Percentiles rank a stretch among this genome's conserved stretches.
These are phyloP conservation scores for Cepphus grylle DNA, from an alignment of 2,113 vertebrate genomes.

Conservation along the genomic window DNA sequence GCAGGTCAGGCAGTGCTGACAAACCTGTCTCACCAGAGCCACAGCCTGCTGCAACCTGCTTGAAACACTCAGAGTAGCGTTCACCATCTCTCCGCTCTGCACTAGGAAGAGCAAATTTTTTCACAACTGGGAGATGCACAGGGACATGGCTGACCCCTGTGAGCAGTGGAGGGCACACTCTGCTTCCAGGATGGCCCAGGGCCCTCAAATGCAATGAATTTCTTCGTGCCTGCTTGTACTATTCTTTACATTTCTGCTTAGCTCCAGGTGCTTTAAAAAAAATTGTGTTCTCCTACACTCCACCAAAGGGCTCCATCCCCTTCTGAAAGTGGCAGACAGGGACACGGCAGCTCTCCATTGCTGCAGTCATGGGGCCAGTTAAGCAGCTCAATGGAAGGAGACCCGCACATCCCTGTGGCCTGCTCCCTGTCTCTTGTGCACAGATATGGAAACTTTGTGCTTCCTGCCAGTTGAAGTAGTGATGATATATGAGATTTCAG, in stretches of 20 bases:
- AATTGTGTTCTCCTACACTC: neutral
- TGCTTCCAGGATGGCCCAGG: neutral
- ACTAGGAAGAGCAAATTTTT: neutral
- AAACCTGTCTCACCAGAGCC: constrained; percentile 14
- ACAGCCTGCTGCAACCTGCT: constrained; percentile 31
- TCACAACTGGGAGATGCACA: neutral
- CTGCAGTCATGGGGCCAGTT: accelerated
- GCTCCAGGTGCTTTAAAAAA: neutral
- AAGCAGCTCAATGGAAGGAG: neutral
- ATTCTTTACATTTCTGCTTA: neutral
- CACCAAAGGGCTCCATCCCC: neutral
- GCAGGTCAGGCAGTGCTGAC: neutral
- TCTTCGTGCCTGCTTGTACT: neutral
- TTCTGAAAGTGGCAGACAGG: neutral
- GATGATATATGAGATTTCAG: neutral
- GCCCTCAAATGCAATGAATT: neutral
- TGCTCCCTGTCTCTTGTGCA: neutral
- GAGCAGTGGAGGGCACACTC: neutral
- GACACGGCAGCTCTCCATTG: neutral
- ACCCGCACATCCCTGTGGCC: neutral
- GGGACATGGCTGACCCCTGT: neutral
- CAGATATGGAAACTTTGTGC: neutral
- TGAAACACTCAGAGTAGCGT: neutral
- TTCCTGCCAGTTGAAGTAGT: neutral
- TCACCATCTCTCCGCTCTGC: neutral